A percentile compares a stretch with the other conserved stretches of the same genome.
These are phyloP conservation scores for Tautogolabrus adspersus DNA, from an alignment of 2,113 vertebrate species.

Conservation along the genomic window DNA sequence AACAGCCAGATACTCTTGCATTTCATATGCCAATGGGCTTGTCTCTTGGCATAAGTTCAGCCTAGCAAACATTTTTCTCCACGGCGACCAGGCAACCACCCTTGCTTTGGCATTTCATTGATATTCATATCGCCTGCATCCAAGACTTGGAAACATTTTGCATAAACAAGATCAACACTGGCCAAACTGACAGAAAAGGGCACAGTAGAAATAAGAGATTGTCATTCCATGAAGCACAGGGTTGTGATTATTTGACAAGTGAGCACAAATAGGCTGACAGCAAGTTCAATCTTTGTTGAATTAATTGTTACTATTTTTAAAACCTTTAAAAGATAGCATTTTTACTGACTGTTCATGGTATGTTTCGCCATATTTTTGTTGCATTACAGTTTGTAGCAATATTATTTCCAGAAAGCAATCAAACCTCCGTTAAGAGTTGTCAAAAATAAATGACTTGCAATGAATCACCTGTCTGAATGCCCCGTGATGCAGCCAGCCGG, in stretches of 20 bases:
- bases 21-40: slow-evolving; percentile 53
- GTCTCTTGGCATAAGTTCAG: slow-evolving; percentile 58
- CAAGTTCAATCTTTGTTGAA: slow-evolving; percentile 5
- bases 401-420: slow-evolving; percentile 65
- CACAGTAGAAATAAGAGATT: not conserved
- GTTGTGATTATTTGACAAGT: not conserved
- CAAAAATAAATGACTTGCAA: slow-evolving; percentile 72
- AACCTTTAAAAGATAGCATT: slow-evolving; percentile 1
- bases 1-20: slow-evolving; percentile 13
- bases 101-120: slow-evolving; percentile 63
- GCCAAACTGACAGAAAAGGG: slow-evolving; percentile 29
- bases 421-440: slow-evolving; percentile 66
- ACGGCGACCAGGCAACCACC: slow-evolving; percentile 47
- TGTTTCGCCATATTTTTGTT: slow-evolving; percentile 12
- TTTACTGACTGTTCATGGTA: not conserved
- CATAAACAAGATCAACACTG: slow-evolving; percentile 48
- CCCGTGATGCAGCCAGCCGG: slow-evolving; percentile 58
- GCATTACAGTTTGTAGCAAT: slow-evolving; percentile 37
- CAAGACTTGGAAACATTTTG: slow-evolving; percentile 42
- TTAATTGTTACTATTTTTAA: slow-evolving; percentile 2
- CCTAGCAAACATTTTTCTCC: slow-evolving; percentile 56
- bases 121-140: slow-evolving; percentile 49
- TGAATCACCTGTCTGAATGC: slow-evolving; percentile 71
- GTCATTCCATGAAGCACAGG: not conserved
- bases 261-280: not conserved